A percentile compares a stretch with the other conserved stretches of the same genome.
phyloP scores from a whole-genome alignment of 2,113 vertebrate genomes.

The Dromas ardeola region DNA sequence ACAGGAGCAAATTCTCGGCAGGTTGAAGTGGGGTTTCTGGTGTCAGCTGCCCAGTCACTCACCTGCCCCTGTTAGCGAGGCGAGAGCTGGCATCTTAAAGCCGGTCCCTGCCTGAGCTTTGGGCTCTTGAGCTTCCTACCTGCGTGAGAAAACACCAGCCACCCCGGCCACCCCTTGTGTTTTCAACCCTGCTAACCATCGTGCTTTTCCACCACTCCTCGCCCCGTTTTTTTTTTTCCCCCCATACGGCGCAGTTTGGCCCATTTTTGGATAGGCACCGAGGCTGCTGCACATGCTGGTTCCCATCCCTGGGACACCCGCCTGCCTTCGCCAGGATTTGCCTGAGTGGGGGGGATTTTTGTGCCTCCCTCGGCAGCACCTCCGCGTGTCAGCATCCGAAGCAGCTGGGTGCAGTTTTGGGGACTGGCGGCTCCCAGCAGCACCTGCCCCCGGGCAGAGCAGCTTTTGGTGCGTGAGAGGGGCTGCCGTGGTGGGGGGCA shows the following conservation, averaged over 20 bases:
- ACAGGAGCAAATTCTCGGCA: accelerated
- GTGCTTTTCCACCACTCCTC: accelerated
- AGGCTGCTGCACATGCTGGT: neutral
- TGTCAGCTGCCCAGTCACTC: neutral
- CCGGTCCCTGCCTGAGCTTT: neutral
- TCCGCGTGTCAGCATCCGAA: accelerated
- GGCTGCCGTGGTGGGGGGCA: no score
- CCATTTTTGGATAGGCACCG: neutral
- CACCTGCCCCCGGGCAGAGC: neutral
- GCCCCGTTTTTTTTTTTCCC: accelerated
- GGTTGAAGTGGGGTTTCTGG: neutral
- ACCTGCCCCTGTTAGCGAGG: neutral
- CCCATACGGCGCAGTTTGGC: accelerated
- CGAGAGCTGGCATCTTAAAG: neutral
- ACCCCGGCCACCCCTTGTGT: accelerated
- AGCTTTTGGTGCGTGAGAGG: no score
- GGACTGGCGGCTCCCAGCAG: accelerated
- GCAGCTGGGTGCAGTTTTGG: neutral
- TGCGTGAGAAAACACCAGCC: accelerated
- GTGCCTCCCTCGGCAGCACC: neutral
- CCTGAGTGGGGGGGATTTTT: neutral
- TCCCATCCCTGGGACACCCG: accelerated
- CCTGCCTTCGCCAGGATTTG: neutral
- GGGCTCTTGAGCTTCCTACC: neutral
- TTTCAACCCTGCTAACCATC: neutral